A percentile compares a stretch with the other conserved stretches of the same genome.
Evolutionary conservation across 2,113 vertebrate species (phyloP).

Genomic region (Corythaeola cristata): DNA sequence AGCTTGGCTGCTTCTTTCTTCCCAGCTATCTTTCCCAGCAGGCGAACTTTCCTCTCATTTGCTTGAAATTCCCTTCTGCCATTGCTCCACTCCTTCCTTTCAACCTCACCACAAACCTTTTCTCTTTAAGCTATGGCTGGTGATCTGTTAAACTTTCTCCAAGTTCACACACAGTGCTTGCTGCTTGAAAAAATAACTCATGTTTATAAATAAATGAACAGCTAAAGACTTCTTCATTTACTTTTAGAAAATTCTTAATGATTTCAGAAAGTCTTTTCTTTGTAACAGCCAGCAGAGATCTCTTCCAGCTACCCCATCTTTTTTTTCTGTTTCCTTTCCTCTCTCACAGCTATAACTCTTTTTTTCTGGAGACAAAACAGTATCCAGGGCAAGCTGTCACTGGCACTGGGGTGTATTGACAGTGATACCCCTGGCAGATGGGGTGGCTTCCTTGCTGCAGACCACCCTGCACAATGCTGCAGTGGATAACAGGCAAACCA

Average conservation of each 20-base stretch:
- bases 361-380: not conserved
- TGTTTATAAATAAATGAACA: not conserved
- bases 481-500: not conserved
- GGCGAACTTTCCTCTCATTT: not conserved
- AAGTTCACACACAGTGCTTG: not conserved
- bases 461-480: not conserved
- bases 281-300: not conserved
- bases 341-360: not conserved
- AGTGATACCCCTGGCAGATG: not conserved
- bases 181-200: not conserved
- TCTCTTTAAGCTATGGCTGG: not conserved
- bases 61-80: not conserved
- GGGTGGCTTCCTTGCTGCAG: not conserved
- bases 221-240: not conserved
- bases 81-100: not conserved
- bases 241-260: not conserved
- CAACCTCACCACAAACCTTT: not conserved
- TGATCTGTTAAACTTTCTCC: not conserved
- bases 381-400: not conserved
- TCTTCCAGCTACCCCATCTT: not conserved
- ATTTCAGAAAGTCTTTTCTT: not conserved
- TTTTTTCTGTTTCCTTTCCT: not conserved
- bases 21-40: not conserved
- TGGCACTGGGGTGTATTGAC: accelerated
- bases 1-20: not conserved